Percentiles rank a stretch among this genome's conserved stretches.
These are phyloP conservation scores for Melanophora roralis DNA, from an alignment of 2,888 invertebrate genomes.

Conservation along the genomic window DNA sequence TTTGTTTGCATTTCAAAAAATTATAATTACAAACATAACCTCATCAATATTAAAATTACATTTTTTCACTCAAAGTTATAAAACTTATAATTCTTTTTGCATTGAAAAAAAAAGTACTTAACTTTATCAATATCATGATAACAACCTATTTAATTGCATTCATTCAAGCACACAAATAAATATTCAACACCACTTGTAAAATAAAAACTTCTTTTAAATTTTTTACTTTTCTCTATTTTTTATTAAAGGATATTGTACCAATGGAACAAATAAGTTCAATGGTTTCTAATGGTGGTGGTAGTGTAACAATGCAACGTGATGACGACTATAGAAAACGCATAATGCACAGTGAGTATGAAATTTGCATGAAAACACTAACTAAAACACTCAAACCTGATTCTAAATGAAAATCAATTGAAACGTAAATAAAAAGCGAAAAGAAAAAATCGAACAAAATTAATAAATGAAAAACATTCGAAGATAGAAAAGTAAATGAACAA, in stretches of 20 bases:
- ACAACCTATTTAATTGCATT: too few species aligned
- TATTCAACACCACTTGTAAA: too few species aligned
- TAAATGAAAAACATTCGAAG: constrained; percentile 27
- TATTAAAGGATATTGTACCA: constrained; percentile 76
- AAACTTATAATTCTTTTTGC: too few species aligned
- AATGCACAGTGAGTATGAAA: constrained; percentile 74
- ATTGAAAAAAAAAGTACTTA: too few species aligned
- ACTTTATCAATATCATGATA: too few species aligned
- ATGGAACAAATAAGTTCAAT: constrained; percentile 77
- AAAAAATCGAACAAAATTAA: constrained; percentile 23
- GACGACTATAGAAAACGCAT: constrained; percentile 77
- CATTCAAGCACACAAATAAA: too few species aligned
- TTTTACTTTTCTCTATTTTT: background rate
- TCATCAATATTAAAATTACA: too few species aligned
- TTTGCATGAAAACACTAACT: constrained; percentile 14
- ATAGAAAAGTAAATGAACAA: background rate
- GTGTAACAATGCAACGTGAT: constrained; percentile 76
- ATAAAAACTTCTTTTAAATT: background rate
- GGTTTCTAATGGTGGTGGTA: constrained; percentile 75
- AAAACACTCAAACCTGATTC: background rate
- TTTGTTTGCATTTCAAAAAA: too few species aligned
- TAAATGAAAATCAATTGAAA: background rate
- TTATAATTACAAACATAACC: too few species aligned
- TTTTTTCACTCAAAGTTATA: too few species aligned
- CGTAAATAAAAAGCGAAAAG: background rate